A percentile compares a stretch with the other conserved stretches of the same genome.
Conservation (phyloP, 2,113 vertebrate genomes). For the Cyprinodon tularosa region DNA sequence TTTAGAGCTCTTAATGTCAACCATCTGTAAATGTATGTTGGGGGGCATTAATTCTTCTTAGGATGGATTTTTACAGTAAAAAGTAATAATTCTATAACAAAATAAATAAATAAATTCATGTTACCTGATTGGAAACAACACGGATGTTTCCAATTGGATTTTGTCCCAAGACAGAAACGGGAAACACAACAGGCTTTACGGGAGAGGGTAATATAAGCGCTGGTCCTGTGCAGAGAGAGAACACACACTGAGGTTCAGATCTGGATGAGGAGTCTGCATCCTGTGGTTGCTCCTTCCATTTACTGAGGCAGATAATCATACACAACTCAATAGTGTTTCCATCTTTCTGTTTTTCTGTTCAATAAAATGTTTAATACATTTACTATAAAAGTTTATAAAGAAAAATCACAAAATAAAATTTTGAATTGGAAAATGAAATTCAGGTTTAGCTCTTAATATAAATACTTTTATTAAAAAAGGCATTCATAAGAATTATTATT, state of each 20-base stretch:
- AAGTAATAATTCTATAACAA: too few relatives aligned
- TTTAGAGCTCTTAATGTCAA: conserved; percentile 60
- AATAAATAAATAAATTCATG: background rate
- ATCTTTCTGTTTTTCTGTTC: too few relatives aligned
- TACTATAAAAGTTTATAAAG: too few relatives aligned
- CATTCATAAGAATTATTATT: too few relatives aligned
- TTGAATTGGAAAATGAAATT: too few relatives aligned
- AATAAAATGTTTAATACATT: too few relatives aligned
- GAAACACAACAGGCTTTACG: conserved; percentile 89
- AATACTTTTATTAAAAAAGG: too few relatives aligned
- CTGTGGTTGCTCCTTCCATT: background rate
- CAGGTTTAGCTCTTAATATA: too few relatives aligned
- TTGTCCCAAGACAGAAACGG: conserved; percentile 89
- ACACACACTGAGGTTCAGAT: background rate
- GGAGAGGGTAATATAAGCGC: conserved; percentile 91
- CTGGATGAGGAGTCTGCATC: background rate
- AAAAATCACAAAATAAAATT: too few relatives aligned
- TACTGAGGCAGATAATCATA: background rate
- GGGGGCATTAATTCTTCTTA: background rate
- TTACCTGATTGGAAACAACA: conserved; percentile 88
- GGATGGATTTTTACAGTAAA: background rate
- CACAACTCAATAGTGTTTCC: background rate
- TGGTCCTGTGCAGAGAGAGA: conserved; percentile 81
- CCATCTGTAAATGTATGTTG: conserved; percentile 63
- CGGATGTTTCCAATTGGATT: conserved; percentile 81